These are phyloP conservation scores for Orchestes rusci DNA, from an alignment of 2,888 invertebrate genomes.

Conservation along the genomic window DNA sequence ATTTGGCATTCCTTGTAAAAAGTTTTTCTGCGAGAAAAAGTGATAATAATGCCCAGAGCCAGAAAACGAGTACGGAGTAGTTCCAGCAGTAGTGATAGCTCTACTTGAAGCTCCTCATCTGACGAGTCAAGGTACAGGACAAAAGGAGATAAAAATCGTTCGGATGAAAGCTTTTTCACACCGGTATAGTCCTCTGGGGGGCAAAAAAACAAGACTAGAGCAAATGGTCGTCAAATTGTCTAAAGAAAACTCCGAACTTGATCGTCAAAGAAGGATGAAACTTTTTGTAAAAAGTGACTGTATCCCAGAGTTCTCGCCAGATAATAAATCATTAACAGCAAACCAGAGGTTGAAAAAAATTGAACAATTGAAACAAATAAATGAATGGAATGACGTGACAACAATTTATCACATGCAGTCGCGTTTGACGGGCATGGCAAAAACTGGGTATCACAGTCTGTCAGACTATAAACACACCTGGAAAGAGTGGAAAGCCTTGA, in stretches of 20 bases:
- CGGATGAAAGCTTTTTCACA: too few relatives aligned
- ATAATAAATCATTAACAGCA: constrained; percentile 11
- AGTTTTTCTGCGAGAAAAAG: too few relatives aligned
- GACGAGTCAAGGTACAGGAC: too few relatives aligned
- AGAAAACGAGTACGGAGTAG: too few relatives aligned
- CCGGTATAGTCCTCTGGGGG: too few relatives aligned
- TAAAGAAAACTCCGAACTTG: constrained; percentile 8
- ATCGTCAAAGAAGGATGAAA: not conserved
- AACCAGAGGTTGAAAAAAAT: constrained; percentile 17
- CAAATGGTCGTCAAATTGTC: constrained; percentile 3
- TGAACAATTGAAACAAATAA: constrained; percentile 14
- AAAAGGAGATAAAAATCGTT: too few relatives aligned
- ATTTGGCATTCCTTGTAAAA: too few relatives aligned
- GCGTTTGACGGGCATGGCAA: constrained; percentile 23
- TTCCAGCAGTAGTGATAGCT: too few relatives aligned
- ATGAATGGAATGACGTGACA: constrained; percentile 19
- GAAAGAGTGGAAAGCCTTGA: constrained; percentile 22
- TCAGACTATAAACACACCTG: constrained; percentile 21
- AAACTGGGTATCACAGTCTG: constrained; percentile 23
- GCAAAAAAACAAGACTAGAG: too few relatives aligned
- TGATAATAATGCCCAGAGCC: too few relatives aligned
- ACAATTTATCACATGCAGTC: constrained; percentile 22
- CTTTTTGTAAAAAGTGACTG: constrained; percentile 11
- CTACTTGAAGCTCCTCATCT: too few relatives aligned
- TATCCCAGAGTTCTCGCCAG: constrained; percentile 17